These are phyloP conservation scores for Griposia aprilina DNA, from an alignment of 2,888 invertebrate genomes.

Conservation along the genomic window DNA sequence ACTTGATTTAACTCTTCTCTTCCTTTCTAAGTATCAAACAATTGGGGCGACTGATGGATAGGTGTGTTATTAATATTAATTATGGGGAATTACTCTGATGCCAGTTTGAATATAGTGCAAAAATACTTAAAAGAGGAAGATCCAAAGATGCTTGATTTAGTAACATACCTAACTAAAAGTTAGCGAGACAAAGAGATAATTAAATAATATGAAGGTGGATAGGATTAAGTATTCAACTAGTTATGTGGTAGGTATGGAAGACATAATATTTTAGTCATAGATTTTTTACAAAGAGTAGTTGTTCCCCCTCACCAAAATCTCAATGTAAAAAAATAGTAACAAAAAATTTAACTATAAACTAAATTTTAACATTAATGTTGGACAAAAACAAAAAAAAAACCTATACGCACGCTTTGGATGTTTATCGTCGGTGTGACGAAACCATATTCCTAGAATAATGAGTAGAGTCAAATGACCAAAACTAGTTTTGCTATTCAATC, in stretches of 20 bases:
- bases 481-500: slow-evolving; percentile 69
- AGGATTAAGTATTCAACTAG: background rate
- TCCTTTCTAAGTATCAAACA: background rate
- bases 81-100: background rate
- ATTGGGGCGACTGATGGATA: background rate
- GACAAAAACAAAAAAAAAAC: slow-evolving; percentile 17
- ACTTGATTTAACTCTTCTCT: background rate
- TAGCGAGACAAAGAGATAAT: background rate
- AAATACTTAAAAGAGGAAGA: background rate
- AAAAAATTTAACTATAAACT: no score
- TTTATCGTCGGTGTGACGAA: slow-evolving; percentile 58
- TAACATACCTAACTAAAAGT: background rate
- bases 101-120: background rate
- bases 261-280: background rate
- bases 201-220: background rate
- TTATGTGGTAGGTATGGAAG: background rate
- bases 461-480: slow-evolving; percentile 59
- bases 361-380: background rate
- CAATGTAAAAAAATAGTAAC: background rate
- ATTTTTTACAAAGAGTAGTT: no score
- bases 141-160: background rate
- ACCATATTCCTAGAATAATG: slow-evolving; percentile 61
- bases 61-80: background rate
- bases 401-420: slow-evolving; percentile 22
- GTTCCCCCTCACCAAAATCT: background rate